Conservation (phyloP, 2,113 vertebrate genomes). For the Pionites leucogaster region DNA sequence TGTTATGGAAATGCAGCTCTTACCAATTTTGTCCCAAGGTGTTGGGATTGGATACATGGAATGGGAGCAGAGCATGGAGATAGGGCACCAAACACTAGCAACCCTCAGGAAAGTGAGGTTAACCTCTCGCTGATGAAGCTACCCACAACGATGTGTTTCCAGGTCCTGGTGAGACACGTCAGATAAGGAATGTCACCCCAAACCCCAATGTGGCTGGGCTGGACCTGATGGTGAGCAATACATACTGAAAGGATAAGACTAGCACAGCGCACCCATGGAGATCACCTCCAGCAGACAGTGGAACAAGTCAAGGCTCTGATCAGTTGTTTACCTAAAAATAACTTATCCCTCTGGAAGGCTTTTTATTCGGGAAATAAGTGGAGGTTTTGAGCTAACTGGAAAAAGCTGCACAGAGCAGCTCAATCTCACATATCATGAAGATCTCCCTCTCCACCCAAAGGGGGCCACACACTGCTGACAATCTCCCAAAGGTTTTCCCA, state of each 20-base stretch:
- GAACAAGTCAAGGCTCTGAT: neutral
- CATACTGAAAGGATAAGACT: neutral
- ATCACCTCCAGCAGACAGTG: neutral
- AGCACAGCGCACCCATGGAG: neutral
- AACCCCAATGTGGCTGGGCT: neutral
- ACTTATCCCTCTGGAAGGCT: neutral
- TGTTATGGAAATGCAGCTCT: neutral
- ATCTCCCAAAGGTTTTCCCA: neutral
- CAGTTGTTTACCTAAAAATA: neutral
- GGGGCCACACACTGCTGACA: neutral
- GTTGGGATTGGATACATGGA: neutral
- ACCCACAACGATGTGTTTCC: rapidly evolving
- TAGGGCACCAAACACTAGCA: neutral
- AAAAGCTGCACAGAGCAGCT: neutral
- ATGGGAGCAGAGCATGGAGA: rapidly evolving
- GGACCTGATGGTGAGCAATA: neutral
- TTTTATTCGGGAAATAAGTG: too few species aligned
- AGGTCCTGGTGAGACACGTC: rapidly evolving
- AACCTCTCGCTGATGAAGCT: neutral
- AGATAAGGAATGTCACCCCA: neutral
- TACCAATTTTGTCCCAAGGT: neutral
- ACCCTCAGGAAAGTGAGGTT: neutral
- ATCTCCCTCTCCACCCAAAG: neutral
- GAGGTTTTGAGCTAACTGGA: neutral
- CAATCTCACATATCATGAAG: neutral